Evolutionary conservation across 1,140 invertebrate species (phyloP), one percentile per base, ranked within the genome.

Genomic region (Aporrectodea caliginosa): DNA sequence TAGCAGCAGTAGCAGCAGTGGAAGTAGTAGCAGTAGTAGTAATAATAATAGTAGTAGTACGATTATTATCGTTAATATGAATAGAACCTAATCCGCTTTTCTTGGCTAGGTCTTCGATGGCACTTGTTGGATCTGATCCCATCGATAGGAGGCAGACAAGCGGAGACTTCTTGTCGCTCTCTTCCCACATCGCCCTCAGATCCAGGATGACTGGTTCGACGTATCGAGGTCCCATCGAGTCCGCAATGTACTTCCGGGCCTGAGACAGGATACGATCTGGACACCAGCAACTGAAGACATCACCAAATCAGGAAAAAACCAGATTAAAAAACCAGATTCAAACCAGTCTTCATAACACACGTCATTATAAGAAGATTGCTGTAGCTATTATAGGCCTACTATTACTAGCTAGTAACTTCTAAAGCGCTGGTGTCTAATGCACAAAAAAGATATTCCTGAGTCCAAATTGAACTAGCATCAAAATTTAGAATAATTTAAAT

Each of bases 141-240:
- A 95, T 97, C 0, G 96, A 98, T 1, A 98, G 89, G 77, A 98
- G 93, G 85, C 96, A 98, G 80, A 98, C 93, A 16, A 98, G 90
- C 0, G 96, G 96, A 0, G 93, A 94, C 30, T 92, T 90, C 0
- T 93, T 92, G 85, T 95, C 94, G 0, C 95, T 96, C 87, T 98
- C 96, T 70, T 90, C 89, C 94, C 93, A 87, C 86, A 88, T 87
- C 73, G 84, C 86, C 88, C 98, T 96, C 43, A 98, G 90, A 88
- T 98, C 95, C 12, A 98, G 89, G 82, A 98, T 95, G 80, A 94
- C 93, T 16, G 93, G 93, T 90, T 98, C 96, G 0, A 94, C 93
- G 85, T 96, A 98, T 86, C 95, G 93, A 16, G 92, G 89, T 0
- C 96, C 96, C 1, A 98, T 89, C 0, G 95, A 95, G 87, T 95